Evolutionary conservation across 2,113 vertebrate species (phyloP).

Genomic region (Falcunculus frontatus): DNA sequence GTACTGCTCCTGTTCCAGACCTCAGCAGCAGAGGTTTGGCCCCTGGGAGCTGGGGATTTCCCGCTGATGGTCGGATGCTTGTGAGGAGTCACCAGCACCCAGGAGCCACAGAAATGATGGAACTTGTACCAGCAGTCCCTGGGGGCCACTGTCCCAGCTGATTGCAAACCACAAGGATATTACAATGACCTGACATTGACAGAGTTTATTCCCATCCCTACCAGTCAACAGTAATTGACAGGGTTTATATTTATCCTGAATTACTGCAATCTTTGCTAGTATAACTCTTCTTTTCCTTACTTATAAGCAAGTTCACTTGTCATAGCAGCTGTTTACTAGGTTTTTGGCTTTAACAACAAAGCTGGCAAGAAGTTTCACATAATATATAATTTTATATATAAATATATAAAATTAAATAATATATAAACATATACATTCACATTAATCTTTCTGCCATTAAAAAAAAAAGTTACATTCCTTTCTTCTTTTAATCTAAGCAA

Average conservation of each 20-base stretch:
- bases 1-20: neutral
- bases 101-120: neutral
- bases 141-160: neutral
- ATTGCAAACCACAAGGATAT: neutral
- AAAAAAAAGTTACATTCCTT: neutral
- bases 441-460: neutral
- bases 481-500: neutral
- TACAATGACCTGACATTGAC: neutral
- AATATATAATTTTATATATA: neutral
- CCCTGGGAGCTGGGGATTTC: neutral
- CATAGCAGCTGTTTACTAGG: neutral
- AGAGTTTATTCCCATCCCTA: neutral
- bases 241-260: neutral
- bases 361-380: neutral
- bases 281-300: neutral
- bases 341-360: neutral
- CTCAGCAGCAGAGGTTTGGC: rapidly evolving
- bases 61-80: rapidly evolving
- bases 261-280: neutral
- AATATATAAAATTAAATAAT: neutral
- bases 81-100: rapidly evolving
- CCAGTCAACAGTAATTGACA: neutral
- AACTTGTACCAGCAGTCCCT: neutral
- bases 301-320: neutral
- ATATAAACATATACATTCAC: neutral